Conservation (phyloP, 2,113 vertebrate genomes). For the Colossoma macropomum region DNA sequence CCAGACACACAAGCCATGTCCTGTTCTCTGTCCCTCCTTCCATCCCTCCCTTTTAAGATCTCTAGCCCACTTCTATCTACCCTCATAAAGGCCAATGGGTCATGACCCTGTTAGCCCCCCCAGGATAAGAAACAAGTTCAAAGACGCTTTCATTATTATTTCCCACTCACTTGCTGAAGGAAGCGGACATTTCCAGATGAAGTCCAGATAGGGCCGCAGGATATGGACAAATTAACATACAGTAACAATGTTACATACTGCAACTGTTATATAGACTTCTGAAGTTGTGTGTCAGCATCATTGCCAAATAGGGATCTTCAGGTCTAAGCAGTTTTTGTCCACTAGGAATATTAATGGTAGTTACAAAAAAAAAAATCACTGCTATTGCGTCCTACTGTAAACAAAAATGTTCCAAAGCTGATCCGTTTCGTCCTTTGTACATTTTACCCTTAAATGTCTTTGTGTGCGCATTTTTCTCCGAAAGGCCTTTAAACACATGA, state of each 20-base stretch:
- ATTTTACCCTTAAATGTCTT: no score
- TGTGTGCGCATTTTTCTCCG: no score
- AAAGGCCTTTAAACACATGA: no score
- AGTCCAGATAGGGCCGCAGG: not conserved
- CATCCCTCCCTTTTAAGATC: not conserved
- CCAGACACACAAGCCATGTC: conserved; percentile 12
- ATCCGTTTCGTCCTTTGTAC: no score
- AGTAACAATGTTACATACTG: not conserved
- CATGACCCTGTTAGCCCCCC: conserved; percentile 32
- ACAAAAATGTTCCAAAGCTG: no score
- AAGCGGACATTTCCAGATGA: not conserved
- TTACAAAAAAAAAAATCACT: no score
- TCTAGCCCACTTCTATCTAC: not conserved
- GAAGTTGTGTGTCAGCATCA: no score
- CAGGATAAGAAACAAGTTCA: not conserved
- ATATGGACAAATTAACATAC: not conserved
- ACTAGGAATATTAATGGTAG: no score
- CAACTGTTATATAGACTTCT: no score
- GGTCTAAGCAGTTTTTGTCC: no score
- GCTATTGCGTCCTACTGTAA: no score
- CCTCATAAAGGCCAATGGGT: conserved; percentile 37
- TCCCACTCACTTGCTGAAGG: not conserved
- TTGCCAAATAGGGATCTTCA: no score
- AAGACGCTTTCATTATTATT: not conserved
- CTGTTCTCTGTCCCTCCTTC: conserved; percentile 21